These are phyloP conservation scores for Sipha maydis DNA, from an alignment of 2,888 invertebrate species.

Conservation along the genomic window DNA sequence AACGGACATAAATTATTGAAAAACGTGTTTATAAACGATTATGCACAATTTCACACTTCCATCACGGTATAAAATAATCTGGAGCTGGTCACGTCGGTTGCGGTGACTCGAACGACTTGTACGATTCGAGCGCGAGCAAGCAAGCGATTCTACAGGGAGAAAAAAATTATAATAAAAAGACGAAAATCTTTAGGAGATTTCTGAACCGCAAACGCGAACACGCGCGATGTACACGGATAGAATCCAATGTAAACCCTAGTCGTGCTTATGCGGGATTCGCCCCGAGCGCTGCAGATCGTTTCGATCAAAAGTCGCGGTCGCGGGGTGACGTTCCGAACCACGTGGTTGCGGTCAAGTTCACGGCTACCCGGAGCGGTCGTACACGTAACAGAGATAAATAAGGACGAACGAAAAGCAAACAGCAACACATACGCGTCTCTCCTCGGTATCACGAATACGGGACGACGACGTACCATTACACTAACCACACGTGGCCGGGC, in stretches of 20 bases:
- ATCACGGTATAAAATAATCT: too few relatives aligned
- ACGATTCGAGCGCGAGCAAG: too few relatives aligned
- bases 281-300: neutral
- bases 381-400: neutral
- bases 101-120: too few relatives aligned
- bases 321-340: too few relatives aligned
- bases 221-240: too few relatives aligned
- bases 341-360: neutral
- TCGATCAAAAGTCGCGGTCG: neutral
- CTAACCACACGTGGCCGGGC: neutral
- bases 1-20: too few relatives aligned
- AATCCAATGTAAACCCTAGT: neutral
- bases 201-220: too few relatives aligned
- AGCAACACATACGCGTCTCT: neutral
- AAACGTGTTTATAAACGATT: too few relatives aligned
- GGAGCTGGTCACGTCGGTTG: too few relatives aligned
- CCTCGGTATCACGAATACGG: constrained; percentile 19
- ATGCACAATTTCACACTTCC: too few relatives aligned
- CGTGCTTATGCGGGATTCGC: neutral
- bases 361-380: neutral
- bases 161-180: neutral
- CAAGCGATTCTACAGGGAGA: neutral
- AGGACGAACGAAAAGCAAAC: neutral
- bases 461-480: neutral
- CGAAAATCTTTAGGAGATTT: too few relatives aligned